phyloP scores from a whole-genome alignment of 2,888 invertebrate genomes.

The Malthinus flaveolus region DNA sequence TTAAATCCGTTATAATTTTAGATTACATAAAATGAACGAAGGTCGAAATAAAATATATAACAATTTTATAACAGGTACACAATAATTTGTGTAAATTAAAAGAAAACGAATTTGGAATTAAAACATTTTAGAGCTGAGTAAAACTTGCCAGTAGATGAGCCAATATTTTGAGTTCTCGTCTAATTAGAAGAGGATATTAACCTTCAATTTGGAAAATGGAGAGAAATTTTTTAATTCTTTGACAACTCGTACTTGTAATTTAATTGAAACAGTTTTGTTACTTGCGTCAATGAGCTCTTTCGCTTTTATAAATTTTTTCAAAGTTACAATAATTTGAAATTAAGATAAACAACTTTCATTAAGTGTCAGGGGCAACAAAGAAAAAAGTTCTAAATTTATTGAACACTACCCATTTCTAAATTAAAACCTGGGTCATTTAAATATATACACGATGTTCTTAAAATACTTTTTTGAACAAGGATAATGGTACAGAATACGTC shows the following conservation, averaged over 20 bases:
- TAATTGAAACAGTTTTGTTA: constrained; percentile 4
- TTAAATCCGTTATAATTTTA: constrained; percentile 11
- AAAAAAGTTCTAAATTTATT: constrained; percentile 14
- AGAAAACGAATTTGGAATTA: too few relatives aligned
- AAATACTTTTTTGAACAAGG: constrained; percentile 15
- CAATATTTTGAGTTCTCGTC: too few relatives aligned
- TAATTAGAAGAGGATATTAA: too few relatives aligned
- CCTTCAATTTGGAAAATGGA: too few relatives aligned
- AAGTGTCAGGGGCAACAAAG: constrained; percentile 9
- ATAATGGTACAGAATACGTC: constrained; percentile 15
- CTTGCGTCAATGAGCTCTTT: constrained; percentile 2
- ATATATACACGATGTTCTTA: constrained; percentile 15
- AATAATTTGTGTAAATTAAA: too few relatives aligned
- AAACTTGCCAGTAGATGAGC: too few relatives aligned
- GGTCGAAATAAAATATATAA: constrained; percentile 3
- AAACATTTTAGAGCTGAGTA: too few relatives aligned
- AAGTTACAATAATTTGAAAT: constrained; percentile 3
- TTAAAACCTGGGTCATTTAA: constrained; percentile 16
- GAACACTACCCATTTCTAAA: constrained; percentile 14
- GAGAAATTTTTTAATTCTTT: too few relatives aligned
- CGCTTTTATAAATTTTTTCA: background rate
- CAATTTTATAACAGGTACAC: too few relatives aligned
- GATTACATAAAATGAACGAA: constrained; percentile 13
- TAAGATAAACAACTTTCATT: constrained; percentile 7
- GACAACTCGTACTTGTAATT: too few relatives aligned